Evolutionary conservation across 1,140 invertebrate genomes (phyloP).

Genomic region (Hycleus cichorii): DNA sequence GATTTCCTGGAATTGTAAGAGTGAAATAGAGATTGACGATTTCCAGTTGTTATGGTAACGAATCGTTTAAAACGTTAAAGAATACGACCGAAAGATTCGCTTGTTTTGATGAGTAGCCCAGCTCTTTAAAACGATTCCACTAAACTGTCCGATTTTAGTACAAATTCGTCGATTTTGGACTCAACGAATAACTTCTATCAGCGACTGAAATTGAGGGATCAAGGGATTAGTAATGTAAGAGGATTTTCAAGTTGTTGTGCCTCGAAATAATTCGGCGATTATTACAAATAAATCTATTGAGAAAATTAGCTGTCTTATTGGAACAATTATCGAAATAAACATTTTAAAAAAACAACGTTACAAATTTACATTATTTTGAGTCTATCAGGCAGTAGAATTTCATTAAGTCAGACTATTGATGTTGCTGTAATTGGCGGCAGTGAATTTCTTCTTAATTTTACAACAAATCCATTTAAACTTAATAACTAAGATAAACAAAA

Average conservation of each 20-base stretch:
- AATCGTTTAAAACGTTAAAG: too few relatives aligned
- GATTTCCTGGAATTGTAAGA: too few relatives aligned
- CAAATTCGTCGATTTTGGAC: conserved; percentile 3
- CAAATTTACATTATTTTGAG: neutral
- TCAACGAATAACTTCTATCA: neutral
- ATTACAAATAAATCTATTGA: too few relatives aligned
- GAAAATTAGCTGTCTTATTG: too few relatives aligned
- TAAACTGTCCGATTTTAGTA: conserved; percentile 2
- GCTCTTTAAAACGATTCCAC: neutral
- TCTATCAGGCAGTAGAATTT: neutral
- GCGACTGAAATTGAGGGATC: neutral
- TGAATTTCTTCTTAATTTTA: neutral
- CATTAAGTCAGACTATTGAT: neutral
- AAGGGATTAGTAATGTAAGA: neutral
- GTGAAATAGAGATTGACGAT: too few relatives aligned
- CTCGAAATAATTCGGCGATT: too few relatives aligned
- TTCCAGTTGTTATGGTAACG: too few relatives aligned
- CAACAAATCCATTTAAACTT: neutral
- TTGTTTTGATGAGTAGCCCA: too few relatives aligned
- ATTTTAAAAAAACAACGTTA: too few relatives aligned
- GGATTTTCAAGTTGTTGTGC: too few relatives aligned
- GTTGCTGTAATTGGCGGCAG: neutral
- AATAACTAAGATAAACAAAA: conserved; percentile 1
- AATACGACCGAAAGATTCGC: too few relatives aligned
- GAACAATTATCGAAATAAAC: too few relatives aligned